Base-by-base conservation (phyloP, 2,888 invertebrate species). In the Macrophya alboannulata region DNA sequence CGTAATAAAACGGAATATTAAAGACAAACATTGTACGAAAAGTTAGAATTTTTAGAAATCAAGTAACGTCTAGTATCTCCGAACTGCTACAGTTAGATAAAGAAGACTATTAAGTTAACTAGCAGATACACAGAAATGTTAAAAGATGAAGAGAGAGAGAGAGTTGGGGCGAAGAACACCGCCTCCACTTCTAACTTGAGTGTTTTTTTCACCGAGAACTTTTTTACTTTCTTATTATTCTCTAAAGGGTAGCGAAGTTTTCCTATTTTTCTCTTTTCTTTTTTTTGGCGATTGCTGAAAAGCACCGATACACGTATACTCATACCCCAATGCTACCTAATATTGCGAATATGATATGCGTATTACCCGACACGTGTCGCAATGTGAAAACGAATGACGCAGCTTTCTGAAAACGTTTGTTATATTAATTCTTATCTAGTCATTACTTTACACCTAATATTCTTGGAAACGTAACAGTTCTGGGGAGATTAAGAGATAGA, bases 161-260 rank as follows among this genome's bases (percentile, higher is more conserved):
- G 6, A 51, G 48, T 31, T 48, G 25, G 51, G 37, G 51, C 17
- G 77, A 55, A 77, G 55, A 77, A 25, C 48, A 37, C 55, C 51
- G 40, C 55, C 51, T 77, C 55, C 31, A 77, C 55, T 51, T 55
- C 55, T 51, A 10, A 55, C 51, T 77, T 17, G 51, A 77, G 77
- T 77, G 77, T 77, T 77, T 77, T 55, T 10, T n/a, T 40, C 51
- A 6, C 6, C 55, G n/a, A 17, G 37, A 77, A 72, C 72, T 31
- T n/a, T 31, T n/a, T 55, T 55, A 55, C 45, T n/a, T 21, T 17
- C 12, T 25, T 31, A 25, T 55, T 55, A 17, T 31, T 55, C 8
- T 17, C 51, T 25, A 0, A 45, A 21, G n/a, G 72, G 21, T n/a
- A 43, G 43, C 31, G 3, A 31, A 31, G 1, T 31, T 31, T 31